Evolutionary conservation across 2,888 invertebrate species (phyloP), one percentile per base, ranked within the genome.

Genomic region (Pandemis heparana): DNA sequence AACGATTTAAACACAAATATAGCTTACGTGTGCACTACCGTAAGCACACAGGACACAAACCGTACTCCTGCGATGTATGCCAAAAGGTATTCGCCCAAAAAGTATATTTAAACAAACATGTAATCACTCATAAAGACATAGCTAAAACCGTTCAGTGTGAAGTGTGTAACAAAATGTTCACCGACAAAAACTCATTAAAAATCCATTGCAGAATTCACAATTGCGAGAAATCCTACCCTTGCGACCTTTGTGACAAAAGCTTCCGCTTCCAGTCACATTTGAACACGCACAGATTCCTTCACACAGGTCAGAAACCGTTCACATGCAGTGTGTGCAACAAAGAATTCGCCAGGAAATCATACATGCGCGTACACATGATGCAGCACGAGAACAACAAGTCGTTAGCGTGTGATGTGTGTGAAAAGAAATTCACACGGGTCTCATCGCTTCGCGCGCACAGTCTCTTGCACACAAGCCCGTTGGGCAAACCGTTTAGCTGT

Each of bases 301-400:
- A 70, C 39, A 70, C 70, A 4, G 70, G 70, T 0, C 6, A 63
- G 46, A 62, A 63, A 41, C 70, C 70, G 16, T 63, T 46, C 14
- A 12, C 41, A 12, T 70, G 70, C 10, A 14, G 1, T 7, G 41
- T 70, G 41, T 70, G 70, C 14, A 12, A 41, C 3, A 70, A 63
- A 8, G 41, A 41, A 23, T 70, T 70, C n/a, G 63, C 62, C 18
- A 18, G 41, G 10, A 51, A 63, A 14, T 18, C 53, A 0, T 63
- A 70, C 46, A 53, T 70, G 41, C 32, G 39, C 0, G 51, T 70
- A n/a, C 70, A 70, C 41, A 70, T 70, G 70, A 51, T 41, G 68
- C 68, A 68, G 32, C 68, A 68, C 3, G 43, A 60, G 12, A n/a
- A 68, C 3, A 16, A n/a, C 6, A 16, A 62, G 14, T 39, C 62